Base-by-base conservation (phyloP, 1,140 invertebrate species). In the Heliothis virescens region DNA sequence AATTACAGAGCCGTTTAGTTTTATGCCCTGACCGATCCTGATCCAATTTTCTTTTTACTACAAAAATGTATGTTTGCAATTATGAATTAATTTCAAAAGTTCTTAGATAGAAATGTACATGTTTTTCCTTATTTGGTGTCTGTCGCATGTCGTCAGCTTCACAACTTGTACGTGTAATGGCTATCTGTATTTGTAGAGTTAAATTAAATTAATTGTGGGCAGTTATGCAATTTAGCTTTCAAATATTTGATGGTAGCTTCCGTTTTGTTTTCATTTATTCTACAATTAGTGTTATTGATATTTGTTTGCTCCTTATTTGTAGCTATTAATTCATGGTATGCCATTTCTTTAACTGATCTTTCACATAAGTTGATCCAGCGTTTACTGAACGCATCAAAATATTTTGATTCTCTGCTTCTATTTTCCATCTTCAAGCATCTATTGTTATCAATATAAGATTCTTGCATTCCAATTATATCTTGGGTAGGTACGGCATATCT, bases 21-120 rank as follows among this genome's bases (percentile, higher is more conserved):
- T 67, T 67, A 67, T 67, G 41, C n/a, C 41, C 41, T 12, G 34
- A 67, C 41, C 63, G 48, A 67, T 67, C 18, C 63, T 13, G 11
- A 67, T 48, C 63, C 63, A 67, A 67, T 67, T 67, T 48, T 3
- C 10, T 67, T 67, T 67, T 67, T 67, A 41, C 16, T 48, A 18
- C 16, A 67, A 48, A 67, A 48, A 67, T 48, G 63, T 67, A 21
- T 67, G 63, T 67, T 67, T 60, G 57, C 41, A 67, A 67, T 67
- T 67, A 67, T 67, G 63, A 67, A 67, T 65, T 67, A 48, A 67
- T 11, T 67, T 67, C 47, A 47, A 67, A 48, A 48, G 63, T 67
- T 41, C 63, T 48, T 67, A 41, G n/a, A 18, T 47, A 18, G 15
- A 65, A 65, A 65, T 67, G 34, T 18, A 18, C 63, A 3, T 9